Evolutionary conservation across 2,797 vertebrate genomes (phyloP), one percentile per base, ranked within the genome.

Genomic region (Lacerta bilineata): DNA sequence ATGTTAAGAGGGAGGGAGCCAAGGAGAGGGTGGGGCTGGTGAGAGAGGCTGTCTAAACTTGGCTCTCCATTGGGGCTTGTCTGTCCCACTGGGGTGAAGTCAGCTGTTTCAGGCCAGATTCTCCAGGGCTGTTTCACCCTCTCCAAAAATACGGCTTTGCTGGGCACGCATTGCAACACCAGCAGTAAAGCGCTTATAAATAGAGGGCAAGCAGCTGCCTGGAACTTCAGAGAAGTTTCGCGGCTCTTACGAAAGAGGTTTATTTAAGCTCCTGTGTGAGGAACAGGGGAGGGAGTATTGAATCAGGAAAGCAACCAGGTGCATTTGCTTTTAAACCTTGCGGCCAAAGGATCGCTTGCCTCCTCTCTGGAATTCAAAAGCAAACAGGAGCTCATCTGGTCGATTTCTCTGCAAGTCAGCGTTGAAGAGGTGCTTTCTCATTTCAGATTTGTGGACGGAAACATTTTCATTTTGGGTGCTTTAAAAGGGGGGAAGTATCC

Each of bases 151-250:
- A 92, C 93, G 71, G 84, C 96, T 96, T 50, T 94, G 96, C 95
- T 91, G 93, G 94, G 95, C 95, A 93, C 90, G 87, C 83, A 91
- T 93, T 91, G 91, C 94, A 92, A 90, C 94, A 95, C 95, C 90
- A 93, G 1, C 87, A 85, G 75, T 88, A 85, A 90, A 61, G 69
- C 15, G 81, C 78, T 0, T 95, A 97, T 97, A 97, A 97, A 97
- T 96, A 97, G 93, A 88, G 80, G 92, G 90, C 83, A 27, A 88
- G 88, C 85, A 68, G 61, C 81, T 76, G 75, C 92, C 90, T 95
- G 87, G 95, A 94, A 96, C 95, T 94, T 95, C 93, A 94, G 88
- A 95, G 97, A 97, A 97, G 96, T 96, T 97, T 97, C 97, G 97
- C 91, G 96, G 95, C 95, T 92, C 84, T 0, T 0, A 82, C 88